Evolutionary conservation across 2,888 invertebrate genomes (phyloP).

Genomic region (Hydropsyche betteni): DNA sequence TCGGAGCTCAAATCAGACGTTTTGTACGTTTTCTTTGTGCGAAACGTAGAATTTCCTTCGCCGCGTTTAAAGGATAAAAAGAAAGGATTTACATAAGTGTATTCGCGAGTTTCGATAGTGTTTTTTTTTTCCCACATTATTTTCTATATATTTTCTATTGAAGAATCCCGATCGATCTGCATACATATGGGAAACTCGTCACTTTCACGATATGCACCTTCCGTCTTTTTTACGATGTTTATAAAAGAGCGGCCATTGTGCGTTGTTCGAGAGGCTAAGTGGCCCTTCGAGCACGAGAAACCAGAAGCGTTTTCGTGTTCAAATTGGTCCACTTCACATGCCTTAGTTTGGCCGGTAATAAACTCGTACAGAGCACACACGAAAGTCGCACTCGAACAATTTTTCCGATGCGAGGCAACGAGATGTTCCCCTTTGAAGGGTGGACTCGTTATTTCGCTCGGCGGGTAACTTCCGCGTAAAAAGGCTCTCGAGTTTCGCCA

Average conservation of each 20-base stretch:
- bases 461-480: background rate
- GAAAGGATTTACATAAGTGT: slow-evolving; percentile 24
- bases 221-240: background rate
- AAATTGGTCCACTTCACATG: slow-evolving; percentile 24
- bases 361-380: background rate
- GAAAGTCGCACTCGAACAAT: too few species aligned
- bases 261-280: background rate
- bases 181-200: slow-evolving; percentile 14
- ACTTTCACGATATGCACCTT: background rate
- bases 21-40: too few species aligned
- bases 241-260: too few species aligned
- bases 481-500: slow-evolving; percentile 10
- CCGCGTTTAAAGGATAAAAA: background rate
- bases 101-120: slow-evolving; percentile 15
- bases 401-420: too few species aligned
- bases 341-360: slow-evolving; percentile 7
- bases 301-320: slow-evolving; percentile 1
- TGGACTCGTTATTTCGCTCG: slow-evolving; percentile 19
- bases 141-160: too few species aligned
- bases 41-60: too few species aligned
- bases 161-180: slow-evolving; percentile 11
- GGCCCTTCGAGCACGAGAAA: background rate
- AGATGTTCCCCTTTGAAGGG: background rate
- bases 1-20: too few species aligned
- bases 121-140: background rate